phyloP scores from a whole-genome alignment of 2,797 vertebrate species.

The Parotocinclus haroldoi region DNA sequence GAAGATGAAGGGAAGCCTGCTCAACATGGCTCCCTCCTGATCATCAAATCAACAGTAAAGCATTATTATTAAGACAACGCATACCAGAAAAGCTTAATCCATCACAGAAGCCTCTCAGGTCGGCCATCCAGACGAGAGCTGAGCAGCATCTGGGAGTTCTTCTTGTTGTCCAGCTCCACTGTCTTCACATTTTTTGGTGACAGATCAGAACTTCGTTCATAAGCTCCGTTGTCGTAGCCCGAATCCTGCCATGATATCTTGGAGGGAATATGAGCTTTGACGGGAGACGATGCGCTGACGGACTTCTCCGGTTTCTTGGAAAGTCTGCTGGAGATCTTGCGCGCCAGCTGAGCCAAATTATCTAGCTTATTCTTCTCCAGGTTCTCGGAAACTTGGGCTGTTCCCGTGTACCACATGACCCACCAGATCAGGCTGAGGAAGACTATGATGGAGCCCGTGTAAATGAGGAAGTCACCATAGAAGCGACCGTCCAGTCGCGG shows the following conservation, averaged over 20 bases:
- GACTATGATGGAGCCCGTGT: slow-evolving; percentile 72
- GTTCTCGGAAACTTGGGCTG: slow-evolving; percentile 56
- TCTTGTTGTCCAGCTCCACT: slow-evolving; percentile 57
- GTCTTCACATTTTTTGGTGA: slow-evolving; percentile 38
- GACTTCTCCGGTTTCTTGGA: slow-evolving; percentile 40
- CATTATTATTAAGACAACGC: too few relatives aligned
- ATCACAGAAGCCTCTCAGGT: slow-evolving; percentile 61
- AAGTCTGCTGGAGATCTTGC: slow-evolving; percentile 65
- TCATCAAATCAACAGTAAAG: too few relatives aligned
- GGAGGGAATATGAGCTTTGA: slow-evolving; percentile 24
- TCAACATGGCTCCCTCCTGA: background rate
- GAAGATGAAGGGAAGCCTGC: background rate
- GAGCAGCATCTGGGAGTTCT: slow-evolving; percentile 42
- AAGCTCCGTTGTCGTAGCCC: slow-evolving; percentile 60
- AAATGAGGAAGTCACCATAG: slow-evolving; percentile 80
- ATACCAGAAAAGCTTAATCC: slow-evolving; percentile 6
- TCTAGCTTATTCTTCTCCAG: slow-evolving; percentile 48
- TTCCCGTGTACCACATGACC: slow-evolving; percentile 76
- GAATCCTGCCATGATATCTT: slow-evolving; percentile 49
- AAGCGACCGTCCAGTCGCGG: slow-evolving; percentile 61
- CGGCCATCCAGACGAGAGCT: slow-evolving; percentile 37
- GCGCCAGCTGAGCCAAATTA: slow-evolving; percentile 66
- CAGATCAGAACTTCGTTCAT: slow-evolving; percentile 52
- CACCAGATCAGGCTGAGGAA: slow-evolving; percentile 77
- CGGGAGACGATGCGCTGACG: slow-evolving; percentile 26